Evolutionary conservation across 2,113 vertebrate genomes (phyloP).

Genomic region (Dolichallabes microphthalmus): DNA sequence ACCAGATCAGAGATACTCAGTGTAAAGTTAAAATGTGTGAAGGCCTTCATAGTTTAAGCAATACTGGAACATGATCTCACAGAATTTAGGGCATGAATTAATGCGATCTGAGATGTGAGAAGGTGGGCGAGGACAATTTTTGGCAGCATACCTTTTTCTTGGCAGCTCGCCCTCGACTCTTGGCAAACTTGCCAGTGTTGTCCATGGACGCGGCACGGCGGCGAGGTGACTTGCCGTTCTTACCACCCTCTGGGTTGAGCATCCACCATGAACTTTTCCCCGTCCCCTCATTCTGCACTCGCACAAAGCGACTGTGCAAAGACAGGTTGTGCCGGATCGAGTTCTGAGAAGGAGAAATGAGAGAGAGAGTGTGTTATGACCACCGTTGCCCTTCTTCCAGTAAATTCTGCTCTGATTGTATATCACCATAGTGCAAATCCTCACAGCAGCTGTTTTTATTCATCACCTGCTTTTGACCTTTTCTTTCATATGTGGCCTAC

Average conservation of each 20-base stretch:
- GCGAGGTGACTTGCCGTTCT: slow-evolving; percentile 93
- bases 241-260: slow-evolving; percentile 96
- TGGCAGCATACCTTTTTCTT: slow-evolving; percentile 87
- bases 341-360: slow-evolving; percentile 74
- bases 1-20: neutral
- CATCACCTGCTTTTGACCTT: slow-evolving; percentile 47
- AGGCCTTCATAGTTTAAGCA: neutral
- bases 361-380: slow-evolving; percentile 23
- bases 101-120: neutral
- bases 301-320: slow-evolving; percentile 94
- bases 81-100: slow-evolving; percentile 6
- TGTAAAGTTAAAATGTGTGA: neutral
- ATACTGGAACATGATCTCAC: neutral
- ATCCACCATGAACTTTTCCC: slow-evolving; percentile 99
- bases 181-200: slow-evolving; percentile 98
- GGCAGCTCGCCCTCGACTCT: slow-evolving; percentile 92
- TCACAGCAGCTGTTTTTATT: slow-evolving; percentile 60
- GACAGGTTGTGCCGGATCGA: slow-evolving; percentile 98
- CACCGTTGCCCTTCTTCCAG: slow-evolving; percentile 59
- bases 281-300: slow-evolving; percentile 97
- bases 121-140: slow-evolving; percentile 15
- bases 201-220: slow-evolving; percentile 95
- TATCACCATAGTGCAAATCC: slow-evolving; percentile 68
- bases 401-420: slow-evolving; percentile 52
- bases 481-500: slow-evolving; percentile 21